Base-by-base conservation (phyloP, 2,797 vertebrate species). In the Orestias chungarensis region DNA sequence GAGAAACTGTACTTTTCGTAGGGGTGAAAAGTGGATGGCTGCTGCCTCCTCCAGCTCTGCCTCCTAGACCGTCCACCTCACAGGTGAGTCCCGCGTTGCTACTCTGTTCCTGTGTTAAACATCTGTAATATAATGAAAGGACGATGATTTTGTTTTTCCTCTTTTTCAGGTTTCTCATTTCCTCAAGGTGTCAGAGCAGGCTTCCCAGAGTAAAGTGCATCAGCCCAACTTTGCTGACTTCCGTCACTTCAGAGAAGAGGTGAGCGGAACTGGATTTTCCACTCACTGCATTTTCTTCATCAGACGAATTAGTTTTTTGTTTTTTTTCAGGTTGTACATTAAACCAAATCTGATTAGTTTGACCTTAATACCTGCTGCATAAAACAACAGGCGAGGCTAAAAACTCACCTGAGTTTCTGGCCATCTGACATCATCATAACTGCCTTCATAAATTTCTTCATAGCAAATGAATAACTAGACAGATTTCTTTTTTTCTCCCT, bases 1-100 rank as follows among this genome's bases (percentile, higher is more conserved):
- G 73, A 29, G 59, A 14, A 38, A 18, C 7, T 61, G 15, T 33
- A 11, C 17, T 71, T 55, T 31, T 9, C 70, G 33, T 14, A 98
- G 96, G 95, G 64, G 62, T 89, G 46, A 96, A 94, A 72, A 91
- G 95, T 71, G 95, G 94, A 78, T 96, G 96, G 95, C 87, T 96
- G 85, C 95, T 94, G 2, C 95, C 92, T 67, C 96, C 95, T 78
- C 97, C 97, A 0, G 97, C 97, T 2, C 94, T 99, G 52, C 97
- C 97, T 70, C 97, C 97, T 2, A 93, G 97, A 88, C 97, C 97
- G 4, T 90, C 92, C 62, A 82, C 90, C 18, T 93, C 95, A 78
- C 97, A 99, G 96, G 97, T 99, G 64, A 87, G 68, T 18, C 46
- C 66, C 5, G 20, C 9, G 0, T 0, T 27, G 40, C 18, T 15